Evolutionary conservation across 2,888 invertebrate genomes (phyloP).

Genomic region (Kryphioiulus occultus): DNA sequence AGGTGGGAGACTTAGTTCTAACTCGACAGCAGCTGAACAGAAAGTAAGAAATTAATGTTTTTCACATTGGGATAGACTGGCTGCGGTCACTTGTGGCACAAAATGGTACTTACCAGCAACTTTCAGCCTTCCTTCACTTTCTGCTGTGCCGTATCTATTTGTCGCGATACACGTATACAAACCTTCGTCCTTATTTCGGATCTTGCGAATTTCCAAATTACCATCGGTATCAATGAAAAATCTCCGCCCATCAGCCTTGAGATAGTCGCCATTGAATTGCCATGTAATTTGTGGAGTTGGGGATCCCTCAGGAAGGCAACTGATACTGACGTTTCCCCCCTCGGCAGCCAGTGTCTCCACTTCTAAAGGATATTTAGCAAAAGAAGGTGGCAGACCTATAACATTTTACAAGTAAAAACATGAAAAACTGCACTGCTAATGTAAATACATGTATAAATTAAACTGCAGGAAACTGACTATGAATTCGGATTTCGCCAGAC

Average conservation of each 20-base stretch:
- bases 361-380: constrained; percentile 87
- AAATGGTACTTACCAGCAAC: constrained; percentile 74
- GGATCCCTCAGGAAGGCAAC: constrained; percentile 93
- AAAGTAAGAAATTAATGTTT: background rate
- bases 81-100: background rate
- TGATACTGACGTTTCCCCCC: constrained; percentile 87
- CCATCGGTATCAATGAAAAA: constrained; percentile 83
- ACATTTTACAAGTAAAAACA: constrained; percentile 7
- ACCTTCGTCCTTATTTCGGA: constrained; percentile 87
- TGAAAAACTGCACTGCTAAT: background rate
- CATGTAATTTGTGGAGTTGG: constrained; percentile 87
- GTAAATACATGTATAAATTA: background rate
- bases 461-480: constrained; percentile 69
- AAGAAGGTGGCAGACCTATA: constrained; percentile 75
- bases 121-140: constrained; percentile 81
- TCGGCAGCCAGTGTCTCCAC: constrained; percentile 90
- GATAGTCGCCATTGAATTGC: constrained; percentile 84
- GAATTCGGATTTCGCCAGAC: constrained; percentile 86
- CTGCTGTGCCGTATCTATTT: constrained; percentile 84
- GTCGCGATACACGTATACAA: constrained; percentile 84
- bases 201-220: constrained; percentile 82
- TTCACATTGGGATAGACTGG: background rate
- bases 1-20: constrained; percentile 63
- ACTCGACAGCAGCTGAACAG: constrained; percentile 73
- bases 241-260: constrained; percentile 74